Conservation (phyloP, 2,888 invertebrate species). For the Spodoptera littoralis region DNA sequence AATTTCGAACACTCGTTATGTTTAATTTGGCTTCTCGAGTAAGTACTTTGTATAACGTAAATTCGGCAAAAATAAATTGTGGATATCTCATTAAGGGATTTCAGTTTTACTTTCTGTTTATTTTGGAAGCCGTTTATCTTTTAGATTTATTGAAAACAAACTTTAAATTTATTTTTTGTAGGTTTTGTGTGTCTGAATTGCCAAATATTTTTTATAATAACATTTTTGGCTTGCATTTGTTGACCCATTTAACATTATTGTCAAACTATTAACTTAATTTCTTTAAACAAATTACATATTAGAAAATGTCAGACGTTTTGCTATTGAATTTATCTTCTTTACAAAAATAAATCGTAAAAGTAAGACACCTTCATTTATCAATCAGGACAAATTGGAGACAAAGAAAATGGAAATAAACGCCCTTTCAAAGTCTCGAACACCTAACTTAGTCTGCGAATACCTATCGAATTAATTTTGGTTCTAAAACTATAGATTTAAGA, state of each 20-base stretch:
- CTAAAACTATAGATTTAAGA: constrained; percentile 4
- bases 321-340: too few relatives aligned
- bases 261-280: too few relatives aligned
- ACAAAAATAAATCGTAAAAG: constrained; percentile 16
- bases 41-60: constrained; percentile 1
- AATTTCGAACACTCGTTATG: constrained; percentile 17
- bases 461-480: constrained; percentile 2
- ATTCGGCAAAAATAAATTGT: constrained; percentile 1
- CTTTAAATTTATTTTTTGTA: too few relatives aligned
- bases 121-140: too few relatives aligned
- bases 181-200: too few relatives aligned
- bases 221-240: too few relatives aligned
- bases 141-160: too few relatives aligned
- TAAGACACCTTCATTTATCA: constrained; percentile 20
- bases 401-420: constrained; percentile 22
- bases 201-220: too few relatives aligned
- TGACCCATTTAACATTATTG: too few relatives aligned
- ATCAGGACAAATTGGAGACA: constrained; percentile 17
- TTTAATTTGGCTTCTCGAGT: constrained; percentile 15
- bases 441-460: neutral
- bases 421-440: constrained; percentile 9
- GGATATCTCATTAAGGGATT: neutral
- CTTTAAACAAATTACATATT: too few relatives aligned
- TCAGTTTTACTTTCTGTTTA: neutral
- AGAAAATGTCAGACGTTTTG: too few relatives aligned